Conservation (phyloP, 2,797 vertebrate species). For the Anabas testudineus region DNA sequence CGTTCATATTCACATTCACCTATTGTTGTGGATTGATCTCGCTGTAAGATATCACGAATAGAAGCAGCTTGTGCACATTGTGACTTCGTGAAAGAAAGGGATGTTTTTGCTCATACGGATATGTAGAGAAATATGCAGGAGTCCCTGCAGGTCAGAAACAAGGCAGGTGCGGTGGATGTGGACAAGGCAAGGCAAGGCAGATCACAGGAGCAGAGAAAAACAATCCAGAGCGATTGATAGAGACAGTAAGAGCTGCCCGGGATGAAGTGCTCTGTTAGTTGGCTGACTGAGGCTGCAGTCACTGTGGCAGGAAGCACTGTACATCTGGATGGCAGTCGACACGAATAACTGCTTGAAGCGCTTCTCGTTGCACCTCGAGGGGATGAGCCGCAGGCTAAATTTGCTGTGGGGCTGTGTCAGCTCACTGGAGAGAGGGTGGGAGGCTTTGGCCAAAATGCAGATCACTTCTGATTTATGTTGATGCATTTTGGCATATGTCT, state of each 20-base stretch:
- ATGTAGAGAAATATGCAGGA: conserved; percentile 1
- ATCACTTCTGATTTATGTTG: conserved; percentile 25
- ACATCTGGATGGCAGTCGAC: conserved; percentile 51
- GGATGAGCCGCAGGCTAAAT: conserved; percentile 52
- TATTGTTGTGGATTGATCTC: conserved; percentile 9
- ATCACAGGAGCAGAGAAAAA: conserved; percentile 28
- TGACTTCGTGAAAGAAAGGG: conserved; percentile 1
- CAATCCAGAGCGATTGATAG: conserved; percentile 10
- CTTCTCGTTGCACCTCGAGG: conserved; percentile 45
- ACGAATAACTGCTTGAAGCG: conserved; percentile 43
- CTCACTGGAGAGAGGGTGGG: conserved; percentile 29
- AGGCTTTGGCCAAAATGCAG: conserved; percentile 39
- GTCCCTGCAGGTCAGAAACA: not conserved
- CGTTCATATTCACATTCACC: not conserved
- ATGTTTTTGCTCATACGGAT: conserved; percentile 2
- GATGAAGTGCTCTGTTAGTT: conserved; percentile 9
- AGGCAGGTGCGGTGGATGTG: not conserved
- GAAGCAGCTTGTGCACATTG: conserved; percentile 1
- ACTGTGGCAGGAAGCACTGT: conserved; percentile 34
- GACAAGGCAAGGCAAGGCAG: conserved; percentile 23
- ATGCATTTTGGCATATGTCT: conserved; percentile 1
- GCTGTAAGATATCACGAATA: conserved; percentile 10
- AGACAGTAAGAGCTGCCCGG: conserved; percentile 13
- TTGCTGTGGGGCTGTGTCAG: conserved; percentile 56
- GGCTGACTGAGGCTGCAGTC: conserved; percentile 24